Evolutionary conservation across 2,113 vertebrate genomes (phyloP), one percentile per base, ranked within the genome.

Genomic region (Zosterops borbonicus): DNA sequence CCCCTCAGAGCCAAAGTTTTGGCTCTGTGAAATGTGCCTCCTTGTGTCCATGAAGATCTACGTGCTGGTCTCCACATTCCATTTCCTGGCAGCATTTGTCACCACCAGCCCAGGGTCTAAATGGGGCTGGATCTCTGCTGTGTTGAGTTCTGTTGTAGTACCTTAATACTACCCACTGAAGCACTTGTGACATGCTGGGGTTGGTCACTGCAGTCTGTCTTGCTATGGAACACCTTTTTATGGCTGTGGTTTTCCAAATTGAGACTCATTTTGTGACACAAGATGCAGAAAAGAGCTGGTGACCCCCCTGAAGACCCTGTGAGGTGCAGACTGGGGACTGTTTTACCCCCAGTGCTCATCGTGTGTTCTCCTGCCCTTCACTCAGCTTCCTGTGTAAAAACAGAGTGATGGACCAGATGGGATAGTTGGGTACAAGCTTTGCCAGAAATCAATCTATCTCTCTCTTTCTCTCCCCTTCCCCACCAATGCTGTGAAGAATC

Each of bases 401-500:
- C 3, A 69, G 39, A 50, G 28, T 9, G 49, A 37, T 62, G 60
- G 47, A 52, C 13, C n/a, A 55, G 67, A 24, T 46, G n/a, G 47
- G 24, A 79, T 18, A 31, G n/a, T 6, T 90, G 42, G 76, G 37
- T 58, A 55, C 31, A n/a, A 62, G 25, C 47, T 80, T 69, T 62
- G 63, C 70, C 46, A 81, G 83, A 86, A 92, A 65, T 39, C 14
- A 59, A 2, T 71, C 44, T 83, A 12, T 37, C 52, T 80, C 7
- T 83, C 8, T 49, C 29, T 58, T 23, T 60, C 42, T 46, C 27
- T 56, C 53, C 28, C 44, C 12, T 53, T 83, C 42, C 56, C 27
- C 29, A 20, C 21, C 44, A 63, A 80, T 5, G 11, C 16, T 81
- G 12, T 22, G 25, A 23, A 98, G 98, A 98, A 98, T 96, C 98